Evolutionary conservation across 2,888 invertebrate genomes (phyloP).

Genomic region (Brachycybe producta): DNA sequence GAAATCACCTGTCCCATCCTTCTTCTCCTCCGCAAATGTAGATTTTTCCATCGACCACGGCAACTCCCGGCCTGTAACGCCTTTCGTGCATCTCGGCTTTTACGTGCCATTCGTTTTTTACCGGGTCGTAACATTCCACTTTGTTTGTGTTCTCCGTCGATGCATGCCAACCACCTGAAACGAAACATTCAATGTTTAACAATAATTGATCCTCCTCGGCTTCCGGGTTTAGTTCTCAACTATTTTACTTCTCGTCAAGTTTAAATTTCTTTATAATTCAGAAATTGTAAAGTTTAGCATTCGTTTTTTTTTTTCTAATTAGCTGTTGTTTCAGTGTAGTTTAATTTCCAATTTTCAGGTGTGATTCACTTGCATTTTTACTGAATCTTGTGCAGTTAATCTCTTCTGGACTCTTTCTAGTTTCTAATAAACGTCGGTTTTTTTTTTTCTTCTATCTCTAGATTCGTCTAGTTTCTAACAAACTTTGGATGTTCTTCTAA

Average conservation of each 20-base stretch:
- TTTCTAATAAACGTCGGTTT: too few relatives aligned
- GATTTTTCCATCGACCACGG: constrained; percentile 37
- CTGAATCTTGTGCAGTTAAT: too few relatives aligned
- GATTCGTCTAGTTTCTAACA: too few relatives aligned
- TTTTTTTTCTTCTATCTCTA: too few relatives aligned
- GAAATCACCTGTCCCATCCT: constrained; percentile 36
- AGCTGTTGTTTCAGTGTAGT: too few relatives aligned
- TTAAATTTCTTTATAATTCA: background rate
- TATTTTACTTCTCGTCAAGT: too few relatives aligned
- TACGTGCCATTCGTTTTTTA: constrained; percentile 35
- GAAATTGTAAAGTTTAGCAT: background rate
- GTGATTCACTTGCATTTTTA: too few relatives aligned
- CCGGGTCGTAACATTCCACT: constrained; percentile 38
- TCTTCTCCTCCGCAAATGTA: constrained; percentile 41
- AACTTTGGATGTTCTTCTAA: too few relatives aligned
- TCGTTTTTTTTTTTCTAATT: background rate
- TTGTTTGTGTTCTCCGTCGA: constrained; percentile 40
- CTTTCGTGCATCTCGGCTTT: constrained; percentile 37
- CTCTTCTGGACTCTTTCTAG: too few relatives aligned
- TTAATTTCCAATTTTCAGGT: too few relatives aligned
- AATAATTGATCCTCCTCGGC: background rate
- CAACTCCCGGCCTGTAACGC: constrained; percentile 38
- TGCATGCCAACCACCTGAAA: constrained; percentile 40
- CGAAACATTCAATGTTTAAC: background rate
- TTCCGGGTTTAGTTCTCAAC: background rate